Base-by-base conservation (phyloP, 2,113 vertebrate genomes). In the Otis tarda region DNA sequence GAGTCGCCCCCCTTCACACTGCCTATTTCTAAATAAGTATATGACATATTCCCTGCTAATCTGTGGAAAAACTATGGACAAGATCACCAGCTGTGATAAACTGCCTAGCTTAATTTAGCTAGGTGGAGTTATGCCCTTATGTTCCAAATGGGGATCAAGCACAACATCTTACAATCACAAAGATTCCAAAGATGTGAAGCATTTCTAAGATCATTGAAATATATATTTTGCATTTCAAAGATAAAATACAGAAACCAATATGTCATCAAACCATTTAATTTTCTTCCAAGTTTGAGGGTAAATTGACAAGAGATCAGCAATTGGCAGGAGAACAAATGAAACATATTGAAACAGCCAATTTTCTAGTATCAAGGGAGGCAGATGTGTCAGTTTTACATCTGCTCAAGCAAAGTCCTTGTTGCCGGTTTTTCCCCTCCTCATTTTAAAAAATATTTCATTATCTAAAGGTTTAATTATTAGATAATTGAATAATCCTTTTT, bases 311-410 rank as follows among this genome's bases (percentile, higher is more conserved):
- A 96, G 87, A 94, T 94, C 94, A 85, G 77, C 69, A 96, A 95
- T n/a, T 97, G 96, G 94, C 95, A 93, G 89, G 83, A 96, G 83
- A 96, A 97, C 94, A 96, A 94, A 96, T 94, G 74, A 93, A 97
- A 93, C 83, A 87, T 91, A 95, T 87, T 94, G 95, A 94, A 94
- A 84, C 80, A 95, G 55, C 81, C 81, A 92, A 85, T 95, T 96
- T 91, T 65, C 69, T 89, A 30, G 61, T 80, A 80, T 91, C 28
- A 0, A 91, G 94, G 92, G 91, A 95, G 70, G 67, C 89, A 94
- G 89, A 96, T 95, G 89, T 91, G 89, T 95, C 89, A 89, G 65
- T 87, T 94, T 94, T 93, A 73, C 94, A 96, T 95, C 92, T 95
- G 81, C 81, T 92, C 56, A 74, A 92, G 57, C 53, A 77, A 91